A percentile compares a stretch with the other conserved stretches of the same genome.
Evolutionary conservation across 2,888 invertebrate genomes (phyloP).

Genomic region (Nesidiocoris tenuis): DNA sequence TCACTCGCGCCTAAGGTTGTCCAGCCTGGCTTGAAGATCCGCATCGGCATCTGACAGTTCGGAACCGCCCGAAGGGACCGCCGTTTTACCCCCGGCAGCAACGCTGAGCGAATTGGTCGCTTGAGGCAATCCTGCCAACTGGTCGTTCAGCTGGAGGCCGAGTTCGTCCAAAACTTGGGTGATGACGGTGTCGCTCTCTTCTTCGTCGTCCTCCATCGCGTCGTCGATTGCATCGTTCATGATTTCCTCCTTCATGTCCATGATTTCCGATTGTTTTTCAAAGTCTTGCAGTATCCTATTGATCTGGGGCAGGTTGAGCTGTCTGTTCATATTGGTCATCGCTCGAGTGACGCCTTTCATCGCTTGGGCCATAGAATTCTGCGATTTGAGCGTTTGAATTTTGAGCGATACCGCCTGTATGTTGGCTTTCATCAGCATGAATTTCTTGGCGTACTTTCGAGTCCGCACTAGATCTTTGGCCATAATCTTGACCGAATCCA

Average conservation of each 20-base stretch:
- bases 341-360: constrained; percentile 99
- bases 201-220: constrained; percentile 98
- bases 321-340: constrained; percentile 96
- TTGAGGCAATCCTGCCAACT: constrained; percentile 82
- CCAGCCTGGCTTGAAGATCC: constrained; percentile 92
- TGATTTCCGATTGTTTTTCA: constrained; percentile 98
- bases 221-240: constrained; percentile 99
- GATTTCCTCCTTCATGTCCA: constrained; percentile 99
- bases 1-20: constrained; percentile 87
- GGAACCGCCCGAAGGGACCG: constrained; percentile 54
- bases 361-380: constrained; percentile 98
- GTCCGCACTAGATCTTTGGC: constrained; percentile 97
- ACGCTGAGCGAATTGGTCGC: constrained; percentile 62
- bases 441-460: constrained; percentile 92
- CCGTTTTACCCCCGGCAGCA: constrained; percentile 57
- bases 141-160: constrained; percentile 91
- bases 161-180: constrained; percentile 96
- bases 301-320: constrained; percentile 96
- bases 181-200: constrained; percentile 94
- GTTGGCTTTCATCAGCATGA: constrained; percentile 99
- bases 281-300: constrained; percentile 96
- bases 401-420: constrained; percentile 97
- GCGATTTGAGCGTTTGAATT: constrained; percentile 95
- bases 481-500: constrained; percentile 99
- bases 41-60: constrained; percentile 84